Evolutionary conservation across 92 coral and sea anemone genomes (phyloP), one percentile per base, ranked within the genome.

Genomic region (Bergia sp.): DNA sequence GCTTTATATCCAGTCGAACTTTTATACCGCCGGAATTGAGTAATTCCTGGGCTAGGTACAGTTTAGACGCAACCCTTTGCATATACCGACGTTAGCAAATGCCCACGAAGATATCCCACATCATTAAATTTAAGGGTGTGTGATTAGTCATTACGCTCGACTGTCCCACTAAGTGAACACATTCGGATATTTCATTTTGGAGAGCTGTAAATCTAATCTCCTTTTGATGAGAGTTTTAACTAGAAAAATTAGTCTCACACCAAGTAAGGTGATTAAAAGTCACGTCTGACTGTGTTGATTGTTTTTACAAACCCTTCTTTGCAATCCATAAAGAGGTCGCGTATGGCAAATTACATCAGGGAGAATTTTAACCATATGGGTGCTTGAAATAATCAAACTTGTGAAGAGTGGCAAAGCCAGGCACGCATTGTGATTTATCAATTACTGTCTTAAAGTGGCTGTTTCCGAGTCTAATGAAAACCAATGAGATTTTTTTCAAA

Each of bases 191-290:
- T 37, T 83, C 76, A 37, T 47, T 84, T 84, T 84, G 44, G 29
- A 84, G 43, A 29, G 3, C 77, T 84, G 78, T 43, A 84, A 44
- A 72, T 69, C 18, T 84, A 84, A 84, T 84, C 87, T 84, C 77
- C 61, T 84, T 84, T 84, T 84, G 87, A 84, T 73, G 87, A 71
- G 87, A 1, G 78, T 49, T 36, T 84, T 84, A 84, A 84, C 87
- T 44, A 45, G 71, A 29, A 84, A 84, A 84, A 84, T 84, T 84
- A 84, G 87, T 84, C 77, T 84, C 87, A 71, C 87, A 84, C 87
- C 67, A 84, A 71, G 87, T 15, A 47, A 84, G 65, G 77, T 84
- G 75, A 82, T 82, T 82, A 71, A 82, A 64, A 66, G 41, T 13
- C 42, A 37, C 65, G 77, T 72, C 79, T 84, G 65, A 18, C 87